Percentiles rank a stretch among this genome's conserved stretches.
phyloP scores from a whole-genome alignment of 2,113 vertebrate species.

The Dasyornis broadbenti region DNA sequence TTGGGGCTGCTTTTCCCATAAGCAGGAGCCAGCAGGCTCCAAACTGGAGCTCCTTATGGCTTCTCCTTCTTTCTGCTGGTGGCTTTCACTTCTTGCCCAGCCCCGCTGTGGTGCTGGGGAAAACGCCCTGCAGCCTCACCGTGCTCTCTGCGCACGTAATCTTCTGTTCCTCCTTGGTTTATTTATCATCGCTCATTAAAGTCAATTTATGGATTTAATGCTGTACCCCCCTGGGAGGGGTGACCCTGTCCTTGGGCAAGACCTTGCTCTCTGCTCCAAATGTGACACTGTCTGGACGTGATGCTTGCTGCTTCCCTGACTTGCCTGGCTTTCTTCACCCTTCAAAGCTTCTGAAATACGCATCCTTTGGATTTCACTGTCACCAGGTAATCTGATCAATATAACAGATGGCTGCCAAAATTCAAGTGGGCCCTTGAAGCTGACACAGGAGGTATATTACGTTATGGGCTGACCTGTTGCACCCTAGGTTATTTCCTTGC shows the following conservation, averaged over 20 bases:
- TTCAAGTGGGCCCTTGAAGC: not conserved
- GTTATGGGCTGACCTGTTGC: not conserved
- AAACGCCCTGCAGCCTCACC: accelerated
- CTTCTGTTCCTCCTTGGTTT: not conserved
- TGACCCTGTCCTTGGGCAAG: not conserved
- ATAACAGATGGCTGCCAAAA: not conserved
- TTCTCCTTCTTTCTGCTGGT: not conserved
- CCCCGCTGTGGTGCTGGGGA: accelerated
- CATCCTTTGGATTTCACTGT: not conserved
- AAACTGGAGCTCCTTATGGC: not conserved
- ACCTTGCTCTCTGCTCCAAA: not conserved
- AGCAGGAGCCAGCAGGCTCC: not conserved
- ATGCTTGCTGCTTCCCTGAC: not conserved
- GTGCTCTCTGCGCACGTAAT: not conserved
- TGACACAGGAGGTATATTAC: not conserved
- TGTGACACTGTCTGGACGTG: not conserved
- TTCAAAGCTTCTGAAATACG: not conserved
- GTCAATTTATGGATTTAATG: not conserved
- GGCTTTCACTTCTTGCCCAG: not conserved
- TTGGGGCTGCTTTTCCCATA: not conserved
- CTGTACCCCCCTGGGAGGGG: not conserved
- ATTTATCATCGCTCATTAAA: not conserved
- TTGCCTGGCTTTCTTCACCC: not conserved
- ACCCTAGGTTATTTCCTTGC: not conserved
- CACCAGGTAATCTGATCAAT: not conserved